A percentile compares a stretch with the other conserved stretches of the same genome.
phyloP scores from a whole-genome alignment of 2,113 vertebrate genomes.

The Protomyctophum bolini region DNA sequence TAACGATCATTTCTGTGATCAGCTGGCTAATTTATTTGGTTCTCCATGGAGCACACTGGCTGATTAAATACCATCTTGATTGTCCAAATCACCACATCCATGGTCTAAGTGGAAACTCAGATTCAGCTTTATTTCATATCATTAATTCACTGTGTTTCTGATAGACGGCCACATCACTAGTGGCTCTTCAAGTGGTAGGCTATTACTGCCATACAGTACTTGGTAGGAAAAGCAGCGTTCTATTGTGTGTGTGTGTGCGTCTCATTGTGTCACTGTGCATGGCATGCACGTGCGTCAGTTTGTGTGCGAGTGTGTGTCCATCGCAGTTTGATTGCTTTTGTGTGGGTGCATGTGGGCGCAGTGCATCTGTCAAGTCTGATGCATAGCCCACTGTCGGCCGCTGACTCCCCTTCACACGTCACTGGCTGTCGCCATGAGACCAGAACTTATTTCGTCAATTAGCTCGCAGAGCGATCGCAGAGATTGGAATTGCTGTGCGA shows the following conservation, averaged over 20 bases:
- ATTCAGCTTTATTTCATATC: too few relatives aligned
- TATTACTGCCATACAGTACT: too few relatives aligned
- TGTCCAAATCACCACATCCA: too few relatives aligned
- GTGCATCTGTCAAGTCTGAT: conserved; percentile 32
- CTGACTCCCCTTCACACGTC: conserved; percentile 38
- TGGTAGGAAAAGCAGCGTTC: too few relatives aligned
- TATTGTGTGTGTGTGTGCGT: not conserved
- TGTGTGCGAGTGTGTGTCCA: not conserved
- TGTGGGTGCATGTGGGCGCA: not conserved
- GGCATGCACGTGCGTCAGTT: not conserved
- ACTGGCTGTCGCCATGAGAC: conserved; percentile 36
- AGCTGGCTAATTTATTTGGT: too few relatives aligned
- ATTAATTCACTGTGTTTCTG: too few relatives aligned
- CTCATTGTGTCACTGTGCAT: not conserved
- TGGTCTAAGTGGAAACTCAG: too few relatives aligned
- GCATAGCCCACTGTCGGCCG: conserved; percentile 16
- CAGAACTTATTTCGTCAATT: conserved; percentile 49
- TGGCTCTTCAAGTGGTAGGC: too few relatives aligned
- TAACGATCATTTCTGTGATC: too few relatives aligned
- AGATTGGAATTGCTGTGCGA: conserved; percentile 9
- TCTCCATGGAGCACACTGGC: too few relatives aligned
- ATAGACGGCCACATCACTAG: too few relatives aligned
- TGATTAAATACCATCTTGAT: too few relatives aligned
- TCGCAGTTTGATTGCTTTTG: not conserved
- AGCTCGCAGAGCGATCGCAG: conserved; percentile 24